These are phyloP conservation scores for Andrena bicolor DNA, from an alignment of 2,888 invertebrate genomes.

Conservation along the genomic window DNA sequence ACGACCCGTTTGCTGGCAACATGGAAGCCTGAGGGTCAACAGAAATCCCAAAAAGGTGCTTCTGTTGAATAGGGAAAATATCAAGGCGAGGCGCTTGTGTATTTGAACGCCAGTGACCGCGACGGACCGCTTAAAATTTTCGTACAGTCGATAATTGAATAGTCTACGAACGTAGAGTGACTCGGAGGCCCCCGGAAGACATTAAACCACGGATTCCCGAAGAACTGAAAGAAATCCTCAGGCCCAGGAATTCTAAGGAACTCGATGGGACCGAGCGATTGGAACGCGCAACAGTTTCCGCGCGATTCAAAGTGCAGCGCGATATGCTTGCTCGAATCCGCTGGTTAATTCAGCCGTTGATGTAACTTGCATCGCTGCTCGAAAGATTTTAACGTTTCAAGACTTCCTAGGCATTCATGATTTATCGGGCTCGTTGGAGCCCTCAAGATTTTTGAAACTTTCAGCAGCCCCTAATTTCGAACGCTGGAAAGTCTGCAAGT, in stretches of 20 bases:
- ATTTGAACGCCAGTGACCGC: constrained; percentile 18
- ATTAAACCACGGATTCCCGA: no score
- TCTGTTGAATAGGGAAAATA: constrained; percentile 33
- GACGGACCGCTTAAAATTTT: constrained; percentile 15
- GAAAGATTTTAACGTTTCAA: constrained; percentile 37
- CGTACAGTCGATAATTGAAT: constrained; percentile 29
- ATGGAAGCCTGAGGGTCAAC: background rate
- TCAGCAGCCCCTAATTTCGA: constrained; percentile 19
- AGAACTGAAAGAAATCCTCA: background rate
- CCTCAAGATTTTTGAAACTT: constrained; percentile 21
- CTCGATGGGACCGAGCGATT: background rate
- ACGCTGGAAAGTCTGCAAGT: background rate
- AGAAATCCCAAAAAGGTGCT: background rate
- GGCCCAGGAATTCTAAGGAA: background rate
- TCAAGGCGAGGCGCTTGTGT: constrained; percentile 25
- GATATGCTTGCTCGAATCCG: constrained; percentile 8
- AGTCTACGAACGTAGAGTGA: background rate
- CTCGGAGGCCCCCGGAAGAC: no score
- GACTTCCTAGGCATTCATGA: constrained; percentile 12
- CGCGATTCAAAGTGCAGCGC: background rate
- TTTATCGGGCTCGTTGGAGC: constrained; percentile 6
- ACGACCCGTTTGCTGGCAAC: background rate
- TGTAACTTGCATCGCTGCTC: constrained; percentile 22
- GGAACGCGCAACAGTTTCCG: background rate
- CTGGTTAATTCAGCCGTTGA: constrained; percentile 14